Percentiles rank a stretch among this genome's conserved stretches.
phyloP scores from a whole-genome alignment of 2,797 vertebrate genomes.

The Chelon labrosus region DNA sequence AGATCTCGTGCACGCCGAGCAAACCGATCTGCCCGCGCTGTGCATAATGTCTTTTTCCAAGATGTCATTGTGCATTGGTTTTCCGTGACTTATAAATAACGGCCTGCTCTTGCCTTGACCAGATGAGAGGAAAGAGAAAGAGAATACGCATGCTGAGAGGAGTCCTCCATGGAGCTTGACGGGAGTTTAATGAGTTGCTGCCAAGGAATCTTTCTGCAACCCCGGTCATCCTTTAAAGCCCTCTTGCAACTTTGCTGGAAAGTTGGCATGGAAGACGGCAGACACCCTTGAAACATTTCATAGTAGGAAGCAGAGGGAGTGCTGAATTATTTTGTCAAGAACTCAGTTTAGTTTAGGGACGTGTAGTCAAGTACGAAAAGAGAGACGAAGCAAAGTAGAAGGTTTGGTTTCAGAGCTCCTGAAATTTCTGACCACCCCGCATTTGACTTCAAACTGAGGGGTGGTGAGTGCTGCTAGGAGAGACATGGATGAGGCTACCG shows the following conservation, averaged over 20 bases:
- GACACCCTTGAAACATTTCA: conserved; percentile 2
- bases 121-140: conserved; percentile 50
- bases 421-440: background rate
- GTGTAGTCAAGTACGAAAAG: background rate
- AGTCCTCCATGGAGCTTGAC: conserved; percentile 52
- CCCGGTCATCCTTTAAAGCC: background rate
- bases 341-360: background rate
- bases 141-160: conserved; percentile 35
- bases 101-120: conserved; percentile 52
- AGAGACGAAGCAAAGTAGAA: background rate
- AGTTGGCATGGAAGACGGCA: background rate
- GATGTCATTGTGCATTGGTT: conserved; percentile 53
- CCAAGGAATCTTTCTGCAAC: conserved; percentile 13
- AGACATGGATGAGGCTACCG: conserved; percentile 68
- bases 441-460: conserved; percentile 5
- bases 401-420: conserved; percentile 2
- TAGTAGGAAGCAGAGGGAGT: background rate
- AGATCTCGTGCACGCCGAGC: conserved; percentile 12
- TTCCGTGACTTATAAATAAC: conserved; percentile 74
- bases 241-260: conserved; percentile 3
- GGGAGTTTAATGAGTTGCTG: conserved; percentile 35
- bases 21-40: conserved; percentile 45
- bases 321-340: background rate
- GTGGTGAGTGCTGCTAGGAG: background rate
- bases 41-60: conserved; percentile 54